Evolutionary conservation across 2,797 vertebrate species (phyloP).

Genomic region (Sternotherus odoratus): DNA sequence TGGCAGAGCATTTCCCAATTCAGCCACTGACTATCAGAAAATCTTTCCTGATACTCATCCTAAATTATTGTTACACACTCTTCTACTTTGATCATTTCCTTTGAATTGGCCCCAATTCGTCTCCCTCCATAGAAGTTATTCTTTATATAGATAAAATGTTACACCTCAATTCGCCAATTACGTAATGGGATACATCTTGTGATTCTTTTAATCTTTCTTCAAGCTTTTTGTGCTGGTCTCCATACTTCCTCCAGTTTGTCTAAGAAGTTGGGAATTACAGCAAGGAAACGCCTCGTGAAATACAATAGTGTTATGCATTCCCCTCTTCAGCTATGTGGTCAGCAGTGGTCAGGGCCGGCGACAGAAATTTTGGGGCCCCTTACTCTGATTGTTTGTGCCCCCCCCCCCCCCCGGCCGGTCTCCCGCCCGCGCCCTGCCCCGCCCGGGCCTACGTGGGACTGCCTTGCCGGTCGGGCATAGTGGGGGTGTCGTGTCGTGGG

Average conservation of each 20-base stretch:
- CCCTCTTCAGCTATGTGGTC: not conserved
- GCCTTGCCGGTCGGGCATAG: too few relatives aligned
- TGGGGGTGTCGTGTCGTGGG: too few relatives aligned
- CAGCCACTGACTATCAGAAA: not conserved
- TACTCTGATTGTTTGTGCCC: too few relatives aligned
- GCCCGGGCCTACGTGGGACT: too few relatives aligned
- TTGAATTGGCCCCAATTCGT: not conserved
- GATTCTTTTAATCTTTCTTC: not conserved
- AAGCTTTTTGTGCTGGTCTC: not conserved
- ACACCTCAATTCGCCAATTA: not conserved
- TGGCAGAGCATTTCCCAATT: not conserved
- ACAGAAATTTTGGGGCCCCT: too few relatives aligned
- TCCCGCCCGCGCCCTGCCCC: too few relatives aligned
- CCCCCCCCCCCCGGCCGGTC: too few relatives aligned
- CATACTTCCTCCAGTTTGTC: not conserved
- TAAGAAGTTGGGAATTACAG: not conserved
- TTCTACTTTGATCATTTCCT: not conserved
- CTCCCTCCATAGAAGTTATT: not conserved
- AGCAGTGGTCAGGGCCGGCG: too few relatives aligned
- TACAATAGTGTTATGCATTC: not conserved
- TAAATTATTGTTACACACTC: not conserved
- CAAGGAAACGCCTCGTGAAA: not conserved
- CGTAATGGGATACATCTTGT: rapidly evolving
- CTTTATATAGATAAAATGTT: not conserved
- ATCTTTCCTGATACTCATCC: not conserved